A percentile compares a stretch with the other conserved stretches of the same genome.
Evolutionary conservation across 35 echinoderm and acorn worm genomes (phyloP).

Genomic region (Heliocidaris erythrogramma): DNA sequence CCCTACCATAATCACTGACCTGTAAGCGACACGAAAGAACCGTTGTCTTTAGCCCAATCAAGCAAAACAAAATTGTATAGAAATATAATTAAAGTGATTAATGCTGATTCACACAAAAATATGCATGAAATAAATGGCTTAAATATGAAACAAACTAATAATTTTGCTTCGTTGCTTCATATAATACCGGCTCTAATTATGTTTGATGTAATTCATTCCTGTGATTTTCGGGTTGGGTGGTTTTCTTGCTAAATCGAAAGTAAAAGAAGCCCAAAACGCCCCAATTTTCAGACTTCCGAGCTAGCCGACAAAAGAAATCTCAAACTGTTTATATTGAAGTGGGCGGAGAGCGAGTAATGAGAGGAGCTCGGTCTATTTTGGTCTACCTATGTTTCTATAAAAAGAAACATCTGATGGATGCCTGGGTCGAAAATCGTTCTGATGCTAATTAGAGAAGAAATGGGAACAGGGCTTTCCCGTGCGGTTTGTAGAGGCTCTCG

Average conservation of each 20-base stretch:
- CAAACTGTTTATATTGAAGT: not conserved
- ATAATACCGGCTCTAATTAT: not conserved
- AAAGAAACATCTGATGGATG: conserved; percentile 3
- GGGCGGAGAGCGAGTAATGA: not conserved
- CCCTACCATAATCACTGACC: not conserved
- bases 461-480: not conserved
- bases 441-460: conserved; percentile 23
- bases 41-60: not conserved
- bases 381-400: not conserved
- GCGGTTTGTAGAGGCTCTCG: not conserved
- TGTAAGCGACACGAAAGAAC: not conserved
- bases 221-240: conserved; percentile 28
- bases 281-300: conserved; percentile 1
- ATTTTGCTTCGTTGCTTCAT: not conserved
- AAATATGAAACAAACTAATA: not conserved
- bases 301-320: conserved; percentile 9
- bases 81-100: not conserved
- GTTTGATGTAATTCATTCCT: not conserved
- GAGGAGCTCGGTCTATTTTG: not conserved
- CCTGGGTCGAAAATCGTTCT: not conserved
- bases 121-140: not conserved
- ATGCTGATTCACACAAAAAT: not conserved
- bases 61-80: not conserved
- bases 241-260: conserved; percentile 37
- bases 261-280: not conserved